phyloP scores from a whole-genome alignment of 2,888 invertebrate species.

The Graphium colonna region DNA sequence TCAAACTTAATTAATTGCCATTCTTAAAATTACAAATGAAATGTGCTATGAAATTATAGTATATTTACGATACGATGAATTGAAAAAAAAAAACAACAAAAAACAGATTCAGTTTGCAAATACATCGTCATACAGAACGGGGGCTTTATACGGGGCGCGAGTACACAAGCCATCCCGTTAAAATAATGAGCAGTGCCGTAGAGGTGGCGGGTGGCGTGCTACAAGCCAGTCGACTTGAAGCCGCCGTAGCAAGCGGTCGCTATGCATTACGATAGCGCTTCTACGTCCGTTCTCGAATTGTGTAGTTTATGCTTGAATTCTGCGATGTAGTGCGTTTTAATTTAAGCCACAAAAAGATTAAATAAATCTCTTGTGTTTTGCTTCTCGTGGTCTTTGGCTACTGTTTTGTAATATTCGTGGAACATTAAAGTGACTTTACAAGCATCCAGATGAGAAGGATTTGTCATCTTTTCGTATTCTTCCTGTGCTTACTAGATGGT shows the following conservation, averaged over 20 bases:
- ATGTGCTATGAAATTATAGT: too few relatives aligned
- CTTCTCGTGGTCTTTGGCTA: not conserved
- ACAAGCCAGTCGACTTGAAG: conserved; percentile 34
- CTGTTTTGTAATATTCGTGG: conserved; percentile 8
- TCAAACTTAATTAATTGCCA: too few relatives aligned
- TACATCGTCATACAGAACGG: not conserved
- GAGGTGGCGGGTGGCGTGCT: too few relatives aligned
- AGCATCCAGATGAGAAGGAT: too few relatives aligned
- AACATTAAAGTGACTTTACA: conserved; percentile 35
- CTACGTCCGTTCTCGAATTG: not conserved
- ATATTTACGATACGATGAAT: too few relatives aligned
- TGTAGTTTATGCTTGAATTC: not conserved
- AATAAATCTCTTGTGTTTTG: not conserved
- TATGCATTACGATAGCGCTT: conserved; percentile 4
- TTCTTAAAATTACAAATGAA: too few relatives aligned
- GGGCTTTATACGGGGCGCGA: conserved; percentile 3
- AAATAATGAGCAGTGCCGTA: conserved; percentile 14
- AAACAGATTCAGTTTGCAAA: not conserved
- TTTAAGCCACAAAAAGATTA: too few relatives aligned
- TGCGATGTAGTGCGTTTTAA: not conserved
- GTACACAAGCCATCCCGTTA: conserved; percentile 4
- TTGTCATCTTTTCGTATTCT: conserved; percentile 63
- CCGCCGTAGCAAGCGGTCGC: conserved; percentile 22
- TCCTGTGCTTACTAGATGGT: conserved; percentile 70
- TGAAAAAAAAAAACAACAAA: too few relatives aligned